Percentiles rank a stretch among this genome's conserved stretches.
phyloP scores from a whole-genome alignment of 2,888 invertebrate genomes.

The Masnerella sp. region DNA sequence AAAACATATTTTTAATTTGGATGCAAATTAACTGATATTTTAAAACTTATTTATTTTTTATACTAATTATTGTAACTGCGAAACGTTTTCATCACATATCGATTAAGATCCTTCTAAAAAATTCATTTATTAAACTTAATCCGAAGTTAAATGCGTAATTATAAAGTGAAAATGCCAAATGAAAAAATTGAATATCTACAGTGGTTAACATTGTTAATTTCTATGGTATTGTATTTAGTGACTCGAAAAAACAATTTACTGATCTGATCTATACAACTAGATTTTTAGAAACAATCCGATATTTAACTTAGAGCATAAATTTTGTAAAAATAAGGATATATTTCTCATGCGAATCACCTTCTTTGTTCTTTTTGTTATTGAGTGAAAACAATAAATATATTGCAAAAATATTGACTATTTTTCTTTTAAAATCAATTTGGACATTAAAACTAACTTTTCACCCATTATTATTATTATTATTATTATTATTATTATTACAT shows the following conservation, averaged over 20 bases:
- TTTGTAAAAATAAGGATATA: constrained; percentile 18
- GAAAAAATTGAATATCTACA: background rate
- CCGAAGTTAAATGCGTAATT: constrained; percentile 1
- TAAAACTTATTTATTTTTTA: background rate
- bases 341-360: constrained; percentile 44
- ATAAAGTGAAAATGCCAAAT: constrained; percentile 13
- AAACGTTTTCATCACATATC: background rate
- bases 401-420: too few relatives aligned
- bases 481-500: background rate
- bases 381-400: constrained; percentile 26
- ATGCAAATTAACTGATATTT: background rate
- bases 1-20: background rate
- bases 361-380: constrained; percentile 16
- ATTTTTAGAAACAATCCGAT: constrained; percentile 10
- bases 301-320: constrained; percentile 7
- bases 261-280: constrained; percentile 13
- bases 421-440: background rate
- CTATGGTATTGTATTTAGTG: background rate
- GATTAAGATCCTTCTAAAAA: too few relatives aligned
- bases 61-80: too few relatives aligned
- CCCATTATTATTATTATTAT: background rate
- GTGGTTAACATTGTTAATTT: background rate
- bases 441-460: background rate
- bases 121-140: constrained; percentile 11
- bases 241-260: too few relatives aligned